Evolutionary conservation across 2,797 vertebrate genomes (phyloP).

Genomic region (Calcarius lapponicus): DNA sequence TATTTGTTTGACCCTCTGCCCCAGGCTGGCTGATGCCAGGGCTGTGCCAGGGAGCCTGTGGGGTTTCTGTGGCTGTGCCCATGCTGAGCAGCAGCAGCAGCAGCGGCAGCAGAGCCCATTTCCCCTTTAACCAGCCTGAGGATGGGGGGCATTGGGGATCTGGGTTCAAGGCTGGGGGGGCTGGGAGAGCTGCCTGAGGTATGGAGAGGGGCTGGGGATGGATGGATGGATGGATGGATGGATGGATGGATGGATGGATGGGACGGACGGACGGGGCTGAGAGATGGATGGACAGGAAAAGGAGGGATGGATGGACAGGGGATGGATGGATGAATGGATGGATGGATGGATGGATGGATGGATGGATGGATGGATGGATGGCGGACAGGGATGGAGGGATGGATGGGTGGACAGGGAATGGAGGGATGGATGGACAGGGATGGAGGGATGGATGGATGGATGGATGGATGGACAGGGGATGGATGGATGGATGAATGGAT

Average conservation of each 20-base stretch:
- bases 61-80: neutral
- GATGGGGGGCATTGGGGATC: fast-evolving
- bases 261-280: no score
- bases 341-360: neutral
- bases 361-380: no score
- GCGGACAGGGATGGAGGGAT: no score
- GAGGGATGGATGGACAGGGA: no score
- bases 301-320: no score
- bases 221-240: no score
- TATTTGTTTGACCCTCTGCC: neutral
- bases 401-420: no score
- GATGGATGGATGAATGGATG: no score
- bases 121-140: neutral
- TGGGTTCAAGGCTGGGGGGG: neutral
- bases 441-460: no score
- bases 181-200: neutral
- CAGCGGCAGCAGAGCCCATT: neutral
- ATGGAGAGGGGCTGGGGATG: neutral
- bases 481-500: no score
- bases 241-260: no score
- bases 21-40: neutral
- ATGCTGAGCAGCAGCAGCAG: neutral
- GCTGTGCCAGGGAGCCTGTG: neutral
- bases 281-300: no score
- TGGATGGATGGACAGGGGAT: neutral